phyloP scores from a whole-genome alignment of 2,888 invertebrate genomes.

The Labia minor region DNA sequence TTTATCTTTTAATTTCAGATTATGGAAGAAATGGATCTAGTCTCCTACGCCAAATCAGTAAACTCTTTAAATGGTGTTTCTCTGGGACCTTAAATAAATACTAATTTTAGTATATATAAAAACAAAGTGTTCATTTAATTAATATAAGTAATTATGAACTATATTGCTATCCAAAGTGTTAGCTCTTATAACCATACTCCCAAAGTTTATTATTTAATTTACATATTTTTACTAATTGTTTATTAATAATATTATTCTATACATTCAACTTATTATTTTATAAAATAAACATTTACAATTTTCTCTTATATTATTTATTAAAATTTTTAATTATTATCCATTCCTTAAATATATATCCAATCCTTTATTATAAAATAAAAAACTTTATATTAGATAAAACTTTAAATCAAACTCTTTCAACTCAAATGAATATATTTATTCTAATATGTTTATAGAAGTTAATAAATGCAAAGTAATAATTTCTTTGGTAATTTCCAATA shows the following conservation, averaged over 20 bases:
- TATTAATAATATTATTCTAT: background rate
- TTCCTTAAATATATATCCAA: too few relatives aligned
- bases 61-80: background rate
- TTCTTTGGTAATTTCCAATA: too few relatives aligned
- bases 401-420: too few relatives aligned
- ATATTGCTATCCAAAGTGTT: background rate
- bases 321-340: too few relatives aligned
- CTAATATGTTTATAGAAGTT: too few relatives aligned
- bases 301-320: too few relatives aligned
- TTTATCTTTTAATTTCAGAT: constrained; percentile 19
- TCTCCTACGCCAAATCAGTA: background rate
- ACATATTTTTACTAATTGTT: background rate
- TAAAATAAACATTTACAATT: background rate
- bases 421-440: too few relatives aligned
- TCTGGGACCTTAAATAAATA: background rate
- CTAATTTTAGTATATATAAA: too few relatives aligned
- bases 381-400: too few relatives aligned
- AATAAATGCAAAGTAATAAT: too few relatives aligned
- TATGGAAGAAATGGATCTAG: constrained; percentile 23
- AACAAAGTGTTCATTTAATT: background rate
- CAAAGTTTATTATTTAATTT: background rate
- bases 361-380: too few relatives aligned
- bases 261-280: background rate
- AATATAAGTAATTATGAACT: background rate
- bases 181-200: background rate